phyloP scores from a whole-genome alignment of 2,888 invertebrate species.

The Phengaris alcon region DNA sequence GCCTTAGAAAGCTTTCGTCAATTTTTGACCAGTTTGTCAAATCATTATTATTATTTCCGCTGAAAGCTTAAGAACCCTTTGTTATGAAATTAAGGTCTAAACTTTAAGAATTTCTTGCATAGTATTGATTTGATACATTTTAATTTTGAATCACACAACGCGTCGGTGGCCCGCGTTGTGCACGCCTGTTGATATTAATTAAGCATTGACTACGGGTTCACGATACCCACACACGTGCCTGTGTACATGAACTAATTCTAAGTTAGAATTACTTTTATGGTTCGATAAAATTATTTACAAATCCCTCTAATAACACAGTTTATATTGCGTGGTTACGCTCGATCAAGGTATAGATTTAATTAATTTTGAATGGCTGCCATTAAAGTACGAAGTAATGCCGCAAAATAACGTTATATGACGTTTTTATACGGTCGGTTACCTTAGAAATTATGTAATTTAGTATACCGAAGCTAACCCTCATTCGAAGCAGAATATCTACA shows the following conservation, averaged over 20 bases:
- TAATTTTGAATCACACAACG: not conserved
- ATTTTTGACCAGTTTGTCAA: no score
- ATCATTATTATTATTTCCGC: no score
- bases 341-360: conserved; percentile 5
- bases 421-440: no score
- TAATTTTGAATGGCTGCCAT: not conserved
- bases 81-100: no score
- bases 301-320: not conserved
- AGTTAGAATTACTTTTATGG: not conserved
- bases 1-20: no score
- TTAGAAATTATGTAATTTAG: not conserved
- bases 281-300: not conserved
- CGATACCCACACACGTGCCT: not conserved
- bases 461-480: no score
- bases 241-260: not conserved
- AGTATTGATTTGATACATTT: no score
- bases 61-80: no score
- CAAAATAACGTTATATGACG: not conserved
- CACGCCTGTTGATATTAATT: not conserved
- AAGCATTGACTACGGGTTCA: not conserved
- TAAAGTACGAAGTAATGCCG: not conserved
- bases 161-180: not conserved
- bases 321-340: not conserved
- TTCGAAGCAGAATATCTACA: not conserved
- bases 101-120: no score